Evolutionary conservation across 2,113 vertebrate species (phyloP).

Genomic region (Neodontobutis hainanensis): DNA sequence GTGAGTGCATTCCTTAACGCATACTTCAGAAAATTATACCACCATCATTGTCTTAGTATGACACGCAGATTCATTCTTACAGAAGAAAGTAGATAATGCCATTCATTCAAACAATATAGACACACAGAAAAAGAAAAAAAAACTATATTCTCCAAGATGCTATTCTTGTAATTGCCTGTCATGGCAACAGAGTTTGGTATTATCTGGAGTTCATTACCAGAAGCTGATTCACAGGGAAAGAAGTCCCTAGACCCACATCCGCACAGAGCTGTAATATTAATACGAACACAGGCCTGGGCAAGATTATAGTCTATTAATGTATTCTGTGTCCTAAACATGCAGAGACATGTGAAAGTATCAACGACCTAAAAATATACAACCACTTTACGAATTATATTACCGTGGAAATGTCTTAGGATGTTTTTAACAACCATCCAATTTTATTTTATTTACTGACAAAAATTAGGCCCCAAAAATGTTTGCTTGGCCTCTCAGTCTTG

Average conservation of each 20-base stretch:
- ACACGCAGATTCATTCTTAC: neutral
- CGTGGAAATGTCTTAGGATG: too few species aligned
- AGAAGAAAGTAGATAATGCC: neutral
- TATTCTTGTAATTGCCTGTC: slow-evolving; percentile 43
- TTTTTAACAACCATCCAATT: too few species aligned
- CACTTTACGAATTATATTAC: neutral
- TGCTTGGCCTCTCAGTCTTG: too few species aligned
- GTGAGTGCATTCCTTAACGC: slow-evolving; percentile 59
- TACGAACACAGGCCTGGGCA: neutral
- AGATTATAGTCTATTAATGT: neutral
- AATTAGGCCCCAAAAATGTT: too few species aligned
- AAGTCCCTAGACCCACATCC: slow-evolving; percentile 3
- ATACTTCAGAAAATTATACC: slow-evolving; percentile 20
- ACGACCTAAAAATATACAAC: neutral
- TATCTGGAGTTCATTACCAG: slow-evolving; percentile 36
- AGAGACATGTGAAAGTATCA: neutral
- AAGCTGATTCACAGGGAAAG: slow-evolving; percentile 47
- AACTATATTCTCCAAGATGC: slow-evolving; percentile 33
- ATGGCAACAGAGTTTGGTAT: slow-evolving; percentile 52
- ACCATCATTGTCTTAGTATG: neutral
- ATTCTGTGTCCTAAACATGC: neutral
- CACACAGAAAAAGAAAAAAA: slow-evolving; percentile 2
- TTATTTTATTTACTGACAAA: too few species aligned
- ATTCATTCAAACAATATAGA: slow-evolving; percentile 23
- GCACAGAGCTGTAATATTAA: neutral